These are phyloP conservation scores for Drosophila tanythrix DNA, from an alignment of 2,888 invertebrate genomes.

Conservation along the genomic window DNA sequence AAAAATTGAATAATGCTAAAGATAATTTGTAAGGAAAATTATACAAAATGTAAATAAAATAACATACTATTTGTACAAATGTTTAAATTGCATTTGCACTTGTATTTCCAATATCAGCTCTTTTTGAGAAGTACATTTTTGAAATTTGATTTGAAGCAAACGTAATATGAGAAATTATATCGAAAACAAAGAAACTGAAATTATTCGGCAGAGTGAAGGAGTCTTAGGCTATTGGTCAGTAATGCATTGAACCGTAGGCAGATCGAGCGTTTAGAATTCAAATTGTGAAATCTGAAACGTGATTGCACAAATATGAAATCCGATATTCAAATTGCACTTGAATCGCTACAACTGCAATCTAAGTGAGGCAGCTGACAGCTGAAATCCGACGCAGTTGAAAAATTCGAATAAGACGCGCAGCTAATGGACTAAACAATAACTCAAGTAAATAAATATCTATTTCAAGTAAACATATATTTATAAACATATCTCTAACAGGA, in stretches of 20 bases:
- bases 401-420: neutral
- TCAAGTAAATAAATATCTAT: neutral
- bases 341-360: conserved; percentile 21
- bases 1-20: neutral
- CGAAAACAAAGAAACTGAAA: neutral
- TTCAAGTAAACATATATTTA: conserved; percentile 4
- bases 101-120: too few species aligned
- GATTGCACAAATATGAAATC: conserved; percentile 26
- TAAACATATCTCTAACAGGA: neutral
- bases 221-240: neutral
- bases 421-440: conserved; percentile 1
- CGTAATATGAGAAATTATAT: neutral
- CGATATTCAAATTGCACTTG: conserved; percentile 41
- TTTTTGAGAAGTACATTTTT: neutral
- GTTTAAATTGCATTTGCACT: too few species aligned
- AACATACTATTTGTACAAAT: too few species aligned
- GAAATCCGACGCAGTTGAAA: conserved; percentile 4
- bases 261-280: neutral
- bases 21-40: neutral
- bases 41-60: neutral
- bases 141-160: neutral
- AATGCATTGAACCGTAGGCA: neutral
- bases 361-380: conserved; percentile 37
- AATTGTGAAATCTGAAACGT: conserved; percentile 11
- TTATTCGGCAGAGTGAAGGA: neutral